Percentiles rank a stretch among this genome's conserved stretches.
phyloP scores from a whole-genome alignment of 2,888 invertebrate species.

The Metalampra italica region DNA sequence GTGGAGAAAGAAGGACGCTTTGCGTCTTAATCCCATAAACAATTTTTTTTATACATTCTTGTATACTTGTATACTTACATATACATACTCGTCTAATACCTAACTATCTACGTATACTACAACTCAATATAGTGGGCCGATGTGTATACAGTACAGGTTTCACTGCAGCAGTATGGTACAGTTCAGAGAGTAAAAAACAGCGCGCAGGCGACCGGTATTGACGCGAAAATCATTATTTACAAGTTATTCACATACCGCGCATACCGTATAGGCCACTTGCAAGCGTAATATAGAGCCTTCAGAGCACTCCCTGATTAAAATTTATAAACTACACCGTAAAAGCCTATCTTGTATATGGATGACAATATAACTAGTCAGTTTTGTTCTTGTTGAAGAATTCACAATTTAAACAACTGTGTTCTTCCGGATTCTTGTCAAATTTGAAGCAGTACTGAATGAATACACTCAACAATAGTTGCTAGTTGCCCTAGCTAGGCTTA shows the following conservation, averaged over 20 bases:
- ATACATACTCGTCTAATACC: too few relatives aligned
- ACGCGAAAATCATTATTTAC: constrained; percentile 19
- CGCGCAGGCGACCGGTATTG: constrained; percentile 1
- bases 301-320: constrained; percentile 24
- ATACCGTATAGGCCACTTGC: constrained; percentile 17
- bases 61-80: too few relatives aligned
- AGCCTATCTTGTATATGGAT: background rate
- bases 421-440: too few relatives aligned
- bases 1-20: too few relatives aligned
- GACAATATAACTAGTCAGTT: background rate
- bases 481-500: too few relatives aligned
- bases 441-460: too few relatives aligned
- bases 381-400: background rate
- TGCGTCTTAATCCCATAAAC: too few relatives aligned
- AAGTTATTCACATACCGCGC: constrained; percentile 15
- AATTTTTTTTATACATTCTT: too few relatives aligned
- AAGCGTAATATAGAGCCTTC: constrained; percentile 16
- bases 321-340: constrained; percentile 24
- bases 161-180: background rate
- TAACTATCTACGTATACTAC: too few relatives aligned
- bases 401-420: background rate
- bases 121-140: background rate
- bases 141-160: background rate
- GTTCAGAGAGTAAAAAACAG: background rate
- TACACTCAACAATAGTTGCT: too few relatives aligned